Conservation (phyloP, 2,888 invertebrate genomes). For the Dolichopus griseipennis region DNA sequence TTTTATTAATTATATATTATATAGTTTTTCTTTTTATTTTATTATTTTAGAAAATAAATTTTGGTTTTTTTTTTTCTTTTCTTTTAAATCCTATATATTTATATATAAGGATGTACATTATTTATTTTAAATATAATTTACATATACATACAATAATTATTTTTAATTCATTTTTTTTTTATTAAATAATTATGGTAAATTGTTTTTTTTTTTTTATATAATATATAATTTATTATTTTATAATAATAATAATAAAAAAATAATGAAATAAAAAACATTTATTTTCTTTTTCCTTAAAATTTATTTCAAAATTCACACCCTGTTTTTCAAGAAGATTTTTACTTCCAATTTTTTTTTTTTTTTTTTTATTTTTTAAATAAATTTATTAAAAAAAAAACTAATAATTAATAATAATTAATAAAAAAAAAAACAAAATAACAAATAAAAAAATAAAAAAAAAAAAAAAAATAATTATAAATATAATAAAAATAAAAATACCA, state of each 20-base stretch:
- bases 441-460: not conserved
- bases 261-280: not conserved
- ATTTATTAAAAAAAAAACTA: too few species aligned
- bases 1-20: not conserved
- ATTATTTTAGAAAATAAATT: not conserved
- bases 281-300: constrained; percentile 8
- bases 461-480: not conserved
- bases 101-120: not conserved
- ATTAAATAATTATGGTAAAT: not conserved
- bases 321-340: not conserved
- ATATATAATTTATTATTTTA: not conserved
- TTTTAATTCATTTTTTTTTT: too few species aligned
- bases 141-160: not conserved
- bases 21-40: too few species aligned
- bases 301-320: not conserved
- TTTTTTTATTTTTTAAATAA: too few species aligned
- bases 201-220: not conserved
- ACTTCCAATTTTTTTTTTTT: not conserved
- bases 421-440: not conserved
- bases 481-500: not conserved
- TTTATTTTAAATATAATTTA: not conserved
- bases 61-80: not conserved
- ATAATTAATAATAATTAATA: too few species aligned
- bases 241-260: not conserved
- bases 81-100: not conserved